Base-by-base conservation (phyloP, 2,888 invertebrate species). In the Autographa gamma region DNA sequence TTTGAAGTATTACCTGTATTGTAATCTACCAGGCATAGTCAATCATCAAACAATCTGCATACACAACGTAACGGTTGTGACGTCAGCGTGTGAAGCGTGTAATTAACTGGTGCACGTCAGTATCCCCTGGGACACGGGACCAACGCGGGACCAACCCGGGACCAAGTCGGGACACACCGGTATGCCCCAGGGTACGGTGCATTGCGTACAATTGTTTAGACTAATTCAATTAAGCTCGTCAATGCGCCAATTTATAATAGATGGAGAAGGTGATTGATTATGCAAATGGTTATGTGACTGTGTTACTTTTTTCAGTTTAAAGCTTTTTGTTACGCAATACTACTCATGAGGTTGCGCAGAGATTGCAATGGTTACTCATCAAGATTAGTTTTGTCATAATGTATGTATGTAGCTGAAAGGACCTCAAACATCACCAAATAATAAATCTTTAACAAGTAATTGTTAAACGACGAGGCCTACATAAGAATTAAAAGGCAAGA, bases 71-170 rank as follows among this genome's bases (percentile, higher is more conserved):
- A 85, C 83, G 84, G 87, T 85, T 75, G 72, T 79, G 73, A 66
- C 63, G 83, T 80, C 74, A 76, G 77, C 82, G 83, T 84, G 81
- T 76, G 75, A 75, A 83, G 79, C 87, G 88, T 87, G 86, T 88
- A 88, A 85, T 85, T 85, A 85, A 85, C 82, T 86, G 65, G 82
- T 76, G 80, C 72, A 77, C 80, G 80, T 18, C 63, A 56, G 63
- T 64, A 41, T 76, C 77, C 72, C 72, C 38, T 25, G 67, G 72
- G 77, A 60, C 60, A 0, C 31, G 54, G 34, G 25, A 25, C 25
- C 25, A 25, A 25, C 58, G 19, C 38, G 54, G 76, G 64, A 18
- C 25, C 25, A 25, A 25, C 25, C 38, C 38, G 54, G 38, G 38
- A 38, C 38, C 8, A 38, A 19, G 54, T 18, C 41, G 54, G 54